Conservation (phyloP, 2,888 invertebrate genomes). For the Thymelicus lineola region DNA sequence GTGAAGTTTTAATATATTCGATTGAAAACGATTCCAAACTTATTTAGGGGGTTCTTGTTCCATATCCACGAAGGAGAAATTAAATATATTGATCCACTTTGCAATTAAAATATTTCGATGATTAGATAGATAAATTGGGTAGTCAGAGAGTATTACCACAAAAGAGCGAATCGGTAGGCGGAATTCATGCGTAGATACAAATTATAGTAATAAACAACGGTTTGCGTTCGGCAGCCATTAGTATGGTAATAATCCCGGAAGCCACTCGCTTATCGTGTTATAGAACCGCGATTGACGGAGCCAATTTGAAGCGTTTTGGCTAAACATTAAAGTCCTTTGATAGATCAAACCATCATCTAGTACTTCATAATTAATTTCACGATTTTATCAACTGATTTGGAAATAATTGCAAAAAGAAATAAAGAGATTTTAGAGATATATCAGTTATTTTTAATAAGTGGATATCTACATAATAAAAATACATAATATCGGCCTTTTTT, state of each 20-base stretch:
- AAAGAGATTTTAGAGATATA: no score
- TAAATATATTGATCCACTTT: no score
- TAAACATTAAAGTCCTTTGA: not conserved
- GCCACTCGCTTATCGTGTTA: slow-evolving; percentile 27
- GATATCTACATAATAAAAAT: no score
- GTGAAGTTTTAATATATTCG: no score
- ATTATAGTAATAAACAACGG: slow-evolving; percentile 34
- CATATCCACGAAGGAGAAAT: no score
- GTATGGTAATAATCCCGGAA: slow-evolving; percentile 34
- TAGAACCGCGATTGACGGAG: slow-evolving; percentile 23
- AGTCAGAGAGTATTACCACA: slow-evolving; percentile 17
- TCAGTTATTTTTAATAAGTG: no score
- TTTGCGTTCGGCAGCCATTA: slow-evolving; percentile 30
- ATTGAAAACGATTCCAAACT: no score
- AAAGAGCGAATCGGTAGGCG: slow-evolving; percentile 27
- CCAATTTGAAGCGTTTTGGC: slow-evolving; percentile 24
- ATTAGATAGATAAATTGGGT: slow-evolving; percentile 16
- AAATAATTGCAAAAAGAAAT: no score
- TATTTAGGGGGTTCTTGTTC: no score
- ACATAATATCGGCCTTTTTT: no score
- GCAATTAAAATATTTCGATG: not conserved
- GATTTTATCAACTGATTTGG: no score
- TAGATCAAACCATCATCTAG: not conserved
- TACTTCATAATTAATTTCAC: no score
- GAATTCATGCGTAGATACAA: slow-evolving; percentile 36